phyloP scores from a whole-genome alignment of 1,140 invertebrate genomes.

The Diachasmimorpha longicaudata region DNA sequence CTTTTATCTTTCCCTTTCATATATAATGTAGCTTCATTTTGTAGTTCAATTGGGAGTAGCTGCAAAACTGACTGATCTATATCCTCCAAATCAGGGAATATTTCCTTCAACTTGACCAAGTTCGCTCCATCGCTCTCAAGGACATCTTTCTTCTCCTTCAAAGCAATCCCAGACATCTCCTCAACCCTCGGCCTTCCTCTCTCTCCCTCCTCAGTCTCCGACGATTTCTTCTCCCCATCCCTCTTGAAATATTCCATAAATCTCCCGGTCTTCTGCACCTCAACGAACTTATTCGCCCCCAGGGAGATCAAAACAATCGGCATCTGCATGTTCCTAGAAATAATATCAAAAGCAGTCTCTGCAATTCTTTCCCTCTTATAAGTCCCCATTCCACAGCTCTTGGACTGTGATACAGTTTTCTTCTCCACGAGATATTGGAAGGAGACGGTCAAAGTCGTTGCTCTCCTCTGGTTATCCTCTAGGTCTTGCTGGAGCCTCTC shows the following conservation, averaged over 20 bases:
- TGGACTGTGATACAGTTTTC: constrained; percentile 68
- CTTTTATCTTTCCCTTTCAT: constrained; percentile 20
- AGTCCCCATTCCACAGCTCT: constrained; percentile 64
- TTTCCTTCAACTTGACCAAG: constrained; percentile 49
- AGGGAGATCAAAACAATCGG: constrained; percentile 75
- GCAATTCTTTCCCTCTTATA: constrained; percentile 68
- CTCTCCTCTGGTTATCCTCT: constrained; percentile 72
- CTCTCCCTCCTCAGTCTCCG: not conserved
- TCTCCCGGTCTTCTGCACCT: constrained; percentile 66
- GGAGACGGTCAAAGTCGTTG: constrained; percentile 70
- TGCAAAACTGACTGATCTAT: constrained; percentile 55
- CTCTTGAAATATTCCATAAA: constrained; percentile 69
- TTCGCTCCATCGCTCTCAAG: not conserved
- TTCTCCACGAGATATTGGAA: constrained; percentile 68
- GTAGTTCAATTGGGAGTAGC: constrained; percentile 53
- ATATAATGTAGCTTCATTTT: constrained; percentile 23
- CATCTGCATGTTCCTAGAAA: constrained; percentile 66
- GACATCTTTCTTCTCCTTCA: not conserved
- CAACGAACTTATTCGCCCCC: constrained; percentile 81
- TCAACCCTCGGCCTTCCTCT: not conserved
- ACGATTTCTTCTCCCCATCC: constrained; percentile 14
- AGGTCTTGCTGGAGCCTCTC: constrained; percentile 86
- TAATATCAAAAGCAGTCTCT: constrained; percentile 67
- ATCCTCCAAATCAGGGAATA: constrained; percentile 61
- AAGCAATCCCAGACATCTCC: not conserved